Base-by-base conservation (phyloP, 1,140 invertebrate species). In the Melipona quadrifasciata region DNA sequence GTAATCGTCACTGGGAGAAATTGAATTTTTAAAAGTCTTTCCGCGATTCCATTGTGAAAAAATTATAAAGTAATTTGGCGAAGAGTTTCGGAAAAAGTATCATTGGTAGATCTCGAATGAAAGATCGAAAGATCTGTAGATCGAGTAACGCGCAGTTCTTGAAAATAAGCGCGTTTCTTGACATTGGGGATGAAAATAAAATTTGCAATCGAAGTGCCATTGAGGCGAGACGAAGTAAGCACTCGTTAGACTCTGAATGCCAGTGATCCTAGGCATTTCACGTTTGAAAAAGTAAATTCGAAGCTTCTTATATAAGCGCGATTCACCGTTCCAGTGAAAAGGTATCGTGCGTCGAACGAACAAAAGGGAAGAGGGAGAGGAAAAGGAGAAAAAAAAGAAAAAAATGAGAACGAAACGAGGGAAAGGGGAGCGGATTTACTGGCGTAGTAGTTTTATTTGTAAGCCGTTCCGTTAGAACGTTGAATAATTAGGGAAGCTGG, bases 401-500 rank as follows among this genome's bases (percentile, higher is more conserved):
- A 39, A 34, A 11, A 8, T 31, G 31, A 31, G 39, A 47, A 47
- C 39, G 39, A 47, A 8, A 47, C 39, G 47, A 51, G 1, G n/a
- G 8, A 39, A 47, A 84, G 55, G 31, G 51, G 57, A 85, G 47
- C 53, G 53, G 73, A 82, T 67, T 81, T 76, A 71, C 71, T 47
- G 72, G 73, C 2, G 31, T 55, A 53, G 71, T 79, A 85, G 77
- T 71, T 72, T 86, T 84, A 86, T 84, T 86, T 71, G 58, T 51
- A 74, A 72, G 85, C 39, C 19, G 4, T 61, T 31, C 83, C 34
- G 67, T 70, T 72, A 70, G 82, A 86, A 31, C 70, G 68, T 31
- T 21, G 76, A 72, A 81, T 89, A 89, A 89, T 89, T 89, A 89
- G 77, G 34, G 78, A 75, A 55, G 53, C 79, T 77, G 31, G 86